A percentile compares a stretch with the other conserved stretches of the same genome.
phyloP scores from a whole-genome alignment of 2,113 vertebrate species.

The Azemiops feae region DNA sequence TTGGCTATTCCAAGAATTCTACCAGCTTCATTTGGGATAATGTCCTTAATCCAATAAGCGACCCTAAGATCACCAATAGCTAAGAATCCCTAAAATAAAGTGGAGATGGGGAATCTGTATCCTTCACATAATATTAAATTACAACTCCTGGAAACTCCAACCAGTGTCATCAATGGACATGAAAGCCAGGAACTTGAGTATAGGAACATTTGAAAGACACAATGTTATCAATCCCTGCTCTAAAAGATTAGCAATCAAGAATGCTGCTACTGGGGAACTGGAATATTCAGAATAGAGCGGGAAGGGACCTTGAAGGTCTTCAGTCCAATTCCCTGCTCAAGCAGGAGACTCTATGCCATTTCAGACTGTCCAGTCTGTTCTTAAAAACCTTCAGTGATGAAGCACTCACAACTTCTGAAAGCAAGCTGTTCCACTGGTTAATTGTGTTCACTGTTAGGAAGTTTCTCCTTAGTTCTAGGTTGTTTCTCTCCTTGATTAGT shows the following conservation, averaged over 20 bases:
- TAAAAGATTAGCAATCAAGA: background rate
- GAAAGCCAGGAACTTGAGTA: background rate
- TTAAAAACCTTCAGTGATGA: background rate
- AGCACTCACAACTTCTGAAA: no score
- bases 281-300: background rate
- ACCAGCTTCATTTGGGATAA: background rate
- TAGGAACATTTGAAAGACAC: background rate
- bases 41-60: background rate
- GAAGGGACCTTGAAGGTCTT: background rate
- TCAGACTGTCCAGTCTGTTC: background rate
- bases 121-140: background rate
- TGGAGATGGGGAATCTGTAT: background rate
- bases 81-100: background rate
- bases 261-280: background rate
- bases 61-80: background rate
- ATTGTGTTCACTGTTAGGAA: no score
- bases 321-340: background rate
- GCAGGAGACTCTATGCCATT: background rate
- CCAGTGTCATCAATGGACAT: background rate
- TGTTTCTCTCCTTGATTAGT: background rate
- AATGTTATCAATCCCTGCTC: background rate
- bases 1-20: background rate
- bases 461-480: background rate
- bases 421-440: no score
- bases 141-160: background rate